Base-by-base conservation (phyloP, 64 coral and sea anemone genomes). In the Stylophora pistillata region DNA sequence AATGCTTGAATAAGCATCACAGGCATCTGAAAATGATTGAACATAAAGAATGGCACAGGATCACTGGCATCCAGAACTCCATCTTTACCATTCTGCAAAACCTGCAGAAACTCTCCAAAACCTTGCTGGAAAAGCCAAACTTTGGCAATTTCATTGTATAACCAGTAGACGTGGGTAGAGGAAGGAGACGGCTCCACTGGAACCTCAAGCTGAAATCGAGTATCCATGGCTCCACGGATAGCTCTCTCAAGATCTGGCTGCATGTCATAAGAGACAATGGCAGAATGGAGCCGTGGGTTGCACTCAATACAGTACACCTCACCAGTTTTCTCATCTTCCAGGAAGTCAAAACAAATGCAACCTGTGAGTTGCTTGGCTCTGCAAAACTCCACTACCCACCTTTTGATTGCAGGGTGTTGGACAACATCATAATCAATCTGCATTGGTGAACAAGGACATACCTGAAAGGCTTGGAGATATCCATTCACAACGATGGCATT, bases 281-380 rank as follows among this genome's bases (percentile, higher is more conserved):
- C 13, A 0, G 90, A 91, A 37, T 91, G 90, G 21, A 91, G 82
- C 13, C 90, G 72, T 32, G 90, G 90, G 54, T 91, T 91, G 60
- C 90, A 91, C 74, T 91, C 90, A 17, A 91, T 91, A 73, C 90
- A 91, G 34, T 91, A 91, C 64, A 91, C 41, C 25, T 86, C 30
- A 9, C 73, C 58, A 18, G 90, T 77, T 14, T 37, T 14, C 14
- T 85, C 72, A 26, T 91, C 81, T 55, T 91, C 71, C 1, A 91
- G 60, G 57, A 91, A 91, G 73, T 91, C 90, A 28, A 91, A 91
- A 47, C 81, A 78, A 16, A 86, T 28, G 11, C 80, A 69, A 11
- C 90, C 90, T 17, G 55, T 91, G 80, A 91, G 85, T 56, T 86
- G 66, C 90, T 57, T 91, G 16, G 59, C 84, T 33, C 55, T 78